Evolutionary conservation across 2,888 invertebrate species (phyloP), one percentile per base, ranked within the genome.

Genomic region (Unio pictorum): DNA sequence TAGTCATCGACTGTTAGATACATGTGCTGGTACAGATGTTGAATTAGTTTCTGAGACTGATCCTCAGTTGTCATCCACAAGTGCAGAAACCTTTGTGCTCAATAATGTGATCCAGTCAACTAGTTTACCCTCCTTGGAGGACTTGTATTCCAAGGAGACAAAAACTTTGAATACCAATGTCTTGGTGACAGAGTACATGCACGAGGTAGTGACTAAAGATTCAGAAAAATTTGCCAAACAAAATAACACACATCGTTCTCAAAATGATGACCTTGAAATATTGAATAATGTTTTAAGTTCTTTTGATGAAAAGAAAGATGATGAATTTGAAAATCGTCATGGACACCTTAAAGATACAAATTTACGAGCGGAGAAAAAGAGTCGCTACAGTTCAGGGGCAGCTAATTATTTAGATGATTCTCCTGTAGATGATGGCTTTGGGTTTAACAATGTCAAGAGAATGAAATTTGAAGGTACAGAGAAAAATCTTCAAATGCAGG

Each of bases 121-220:
- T 7, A 64, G 71, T 60, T 74, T 84, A 8, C 80, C 82, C 0
- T 75, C 78, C 18, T 73, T 92, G 55, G 91, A 92, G 73, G 92
- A 92, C 72, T 91, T 92, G 73, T 89, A 87, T 81, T 87, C 91
- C 57, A 93, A 93, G 85, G 92, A 92, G 73, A 91, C 92, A 0
- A 93, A 93, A 86, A 92, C 92, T 1, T 91, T 92, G 59, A 93
- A 93, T 80, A 92, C 92, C 0, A 93, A 93, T 85, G 92, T 93
- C 56, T 81, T 88, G 11, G 78, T 81, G 3, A 82, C 82, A 34
- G 84, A 84, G 57, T 82, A 75, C 30, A 77, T 90, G 65, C 91
- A 92, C 73, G 92, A 92, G 66, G 90, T 91, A 66, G 90, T 92
- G 54, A 89, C 91, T 73, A 92, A 91, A 68, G 92, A 93, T 82